Evolutionary conservation across 2,797 vertebrate genomes (phyloP).

Genomic region (Phrynocephalus vlangalii): DNA sequence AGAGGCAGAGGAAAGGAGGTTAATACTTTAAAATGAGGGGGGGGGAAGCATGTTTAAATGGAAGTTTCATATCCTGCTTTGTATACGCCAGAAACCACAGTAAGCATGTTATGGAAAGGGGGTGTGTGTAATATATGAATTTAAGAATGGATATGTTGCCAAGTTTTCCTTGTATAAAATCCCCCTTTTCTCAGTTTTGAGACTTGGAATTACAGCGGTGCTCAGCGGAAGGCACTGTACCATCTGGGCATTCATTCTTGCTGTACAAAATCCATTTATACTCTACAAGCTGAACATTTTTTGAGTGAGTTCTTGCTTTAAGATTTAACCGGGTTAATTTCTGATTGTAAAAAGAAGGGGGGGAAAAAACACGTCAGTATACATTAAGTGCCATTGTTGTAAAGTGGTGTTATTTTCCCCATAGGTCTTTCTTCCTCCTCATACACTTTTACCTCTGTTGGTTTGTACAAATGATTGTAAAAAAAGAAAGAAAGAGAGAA

Average conservation of each 20-base stretch:
- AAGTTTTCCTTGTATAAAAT: constrained; percentile 76
- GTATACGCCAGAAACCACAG: constrained; percentile 76
- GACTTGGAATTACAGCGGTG: constrained; percentile 73
- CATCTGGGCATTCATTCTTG: constrained; percentile 77
- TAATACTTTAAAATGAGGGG: constrained; percentile 70
- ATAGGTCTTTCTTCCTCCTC: constrained; percentile 78
- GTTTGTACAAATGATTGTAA: constrained; percentile 85
- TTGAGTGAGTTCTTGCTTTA: constrained; percentile 76
- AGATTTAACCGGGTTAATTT: constrained; percentile 74
- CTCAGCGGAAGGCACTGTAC: constrained; percentile 78
- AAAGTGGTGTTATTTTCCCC: constrained; percentile 76
- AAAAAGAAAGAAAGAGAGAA: constrained; percentile 75
- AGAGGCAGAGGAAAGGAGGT: constrained; percentile 71
- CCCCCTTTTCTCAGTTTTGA: constrained; percentile 76
- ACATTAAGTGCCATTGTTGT: constrained; percentile 84
- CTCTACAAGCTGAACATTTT: constrained; percentile 68
- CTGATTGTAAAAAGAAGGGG: constrained; percentile 68
- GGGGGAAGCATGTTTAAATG: constrained; percentile 78
- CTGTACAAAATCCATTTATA: constrained; percentile 74
- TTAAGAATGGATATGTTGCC: constrained; percentile 71
- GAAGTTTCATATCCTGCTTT: constrained; percentile 76
- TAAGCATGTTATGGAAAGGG: constrained; percentile 79
- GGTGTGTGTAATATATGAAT: constrained; percentile 78
- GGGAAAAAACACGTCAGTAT: constrained; percentile 66
- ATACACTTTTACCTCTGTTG: constrained; percentile 81